Percentiles rank a stretch among this genome's conserved stretches.
Conservation (phyloP, 2,888 invertebrate genomes). For the Dolichopus griseipennis region DNA sequence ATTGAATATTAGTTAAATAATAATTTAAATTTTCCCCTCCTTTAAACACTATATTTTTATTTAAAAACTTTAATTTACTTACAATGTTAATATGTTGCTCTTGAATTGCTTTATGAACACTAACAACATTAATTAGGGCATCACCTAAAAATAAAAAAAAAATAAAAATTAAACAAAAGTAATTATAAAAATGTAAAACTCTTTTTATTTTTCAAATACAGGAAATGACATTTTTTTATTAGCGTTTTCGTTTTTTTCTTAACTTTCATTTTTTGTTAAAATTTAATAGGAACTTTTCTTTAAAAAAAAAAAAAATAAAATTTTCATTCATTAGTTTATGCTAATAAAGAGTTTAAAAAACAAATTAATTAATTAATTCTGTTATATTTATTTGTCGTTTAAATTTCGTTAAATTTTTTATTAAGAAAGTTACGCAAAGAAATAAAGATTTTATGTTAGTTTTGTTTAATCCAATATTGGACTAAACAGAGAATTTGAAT, state of each 20-base stretch:
- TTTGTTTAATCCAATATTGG: too few relatives aligned
- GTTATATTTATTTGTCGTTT: not conserved
- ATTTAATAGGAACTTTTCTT: not conserved
- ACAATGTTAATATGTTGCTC: conserved; percentile 92
- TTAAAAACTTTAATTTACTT: too few relatives aligned
- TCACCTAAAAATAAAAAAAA: conserved; percentile 56
- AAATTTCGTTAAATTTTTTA: too few relatives aligned
- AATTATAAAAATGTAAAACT: conserved; percentile 10
- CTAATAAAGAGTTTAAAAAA: too few relatives aligned
- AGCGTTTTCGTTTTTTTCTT: too few relatives aligned
- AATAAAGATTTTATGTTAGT: too few relatives aligned
- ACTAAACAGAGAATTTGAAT: too few relatives aligned
- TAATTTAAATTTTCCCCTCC: not conserved
- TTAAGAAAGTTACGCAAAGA: too few relatives aligned
- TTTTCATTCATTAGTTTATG: not conserved
- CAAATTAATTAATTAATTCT: not conserved
- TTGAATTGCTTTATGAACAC: conserved; percentile 88
- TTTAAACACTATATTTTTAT: not conserved
- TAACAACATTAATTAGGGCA: conserved; percentile 84
- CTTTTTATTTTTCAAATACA: conserved; percentile 13
- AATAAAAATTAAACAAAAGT: conserved; percentile 8
- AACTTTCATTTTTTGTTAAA: not conserved
- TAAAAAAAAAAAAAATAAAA: not conserved
- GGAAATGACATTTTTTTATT: conserved; percentile 8
- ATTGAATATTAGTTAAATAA: too few relatives aligned